Evolutionary conservation across 2,113 vertebrate species (phyloP), one percentile per base, ranked within the genome.

Genomic region (Bubo scandiacus): DNA sequence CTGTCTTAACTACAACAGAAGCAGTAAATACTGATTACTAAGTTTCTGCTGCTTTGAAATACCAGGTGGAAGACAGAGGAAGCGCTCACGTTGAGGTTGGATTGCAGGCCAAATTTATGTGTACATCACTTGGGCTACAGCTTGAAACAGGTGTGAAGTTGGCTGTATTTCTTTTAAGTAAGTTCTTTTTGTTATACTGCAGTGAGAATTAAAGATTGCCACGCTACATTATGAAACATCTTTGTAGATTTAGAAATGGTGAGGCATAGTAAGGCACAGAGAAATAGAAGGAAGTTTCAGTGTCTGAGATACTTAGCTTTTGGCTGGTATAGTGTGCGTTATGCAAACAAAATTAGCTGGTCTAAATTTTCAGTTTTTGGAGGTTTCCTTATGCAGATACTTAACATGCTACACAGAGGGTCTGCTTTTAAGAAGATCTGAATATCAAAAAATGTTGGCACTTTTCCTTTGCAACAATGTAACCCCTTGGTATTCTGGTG

Each of bases 141-240:
- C 49, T 74, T 34, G 68, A 73, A 91, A 61, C 4, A 15, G 6
- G 1, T 36, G 34, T 73, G 77, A 77, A 61, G n/a, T 57, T 38
- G n/a, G 11, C 20, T 26, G 22, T 27, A 21, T 84, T 70, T 91
- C 26, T 80, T 67, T 40, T 27, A 55, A 70, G 8, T 32, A 22
- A 26, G n/a, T 55, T 36, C 11, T 52, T 81, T 75, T 47, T 74
- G 23, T 27, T 86, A 8, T 4, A 3, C 4, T 18, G 16, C 32
- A 55, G 52, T 34, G 21, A 81, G 58, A 75, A 91, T 38, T 15
- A 68, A 58, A 55, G 58, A 29, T 81, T 55, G 45, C 19, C 16
- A 11, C 2, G 2, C 4, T 36, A 8, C 12, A 1, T 63, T 73
- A 9, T 52, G 49, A 34, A 49, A 45, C 1, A 1, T 65, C 38